These are phyloP conservation scores for Aphis gossypii DNA, from an alignment of 1,140 invertebrate species.

Conservation along the genomic window DNA sequence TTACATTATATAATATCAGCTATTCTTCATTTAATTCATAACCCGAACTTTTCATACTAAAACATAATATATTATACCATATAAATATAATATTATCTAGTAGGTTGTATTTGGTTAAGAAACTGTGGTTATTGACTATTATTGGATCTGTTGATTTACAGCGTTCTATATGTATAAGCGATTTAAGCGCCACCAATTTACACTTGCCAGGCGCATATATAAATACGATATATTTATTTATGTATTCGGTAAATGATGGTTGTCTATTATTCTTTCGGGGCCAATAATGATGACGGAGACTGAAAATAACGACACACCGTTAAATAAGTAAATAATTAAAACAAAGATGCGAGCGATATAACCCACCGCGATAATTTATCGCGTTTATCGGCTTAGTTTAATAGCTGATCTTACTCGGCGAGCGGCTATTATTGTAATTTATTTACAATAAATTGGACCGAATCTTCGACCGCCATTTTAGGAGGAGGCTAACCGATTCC, in stretches of 20 bases:
- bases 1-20: background rate
- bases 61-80: background rate
- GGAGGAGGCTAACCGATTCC: background rate
- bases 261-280: background rate
- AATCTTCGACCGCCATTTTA: background rate
- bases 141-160: background rate
- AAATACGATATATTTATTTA: background rate
- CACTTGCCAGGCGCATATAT: background rate
- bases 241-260: background rate
- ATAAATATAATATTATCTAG: background rate
- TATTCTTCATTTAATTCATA: background rate
- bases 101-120: background rate
- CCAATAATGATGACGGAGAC: background rate
- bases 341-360: background rate
- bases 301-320: constrained; percentile 17
- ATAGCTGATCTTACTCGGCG: background rate
- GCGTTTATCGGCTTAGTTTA: constrained; percentile 25
- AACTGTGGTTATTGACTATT: background rate
- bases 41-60: too few relatives aligned
- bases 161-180: background rate
- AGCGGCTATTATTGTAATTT: constrained; percentile 22
- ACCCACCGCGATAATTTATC: constrained; percentile 23
- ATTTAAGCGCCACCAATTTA: background rate
- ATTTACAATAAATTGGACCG: constrained; percentile 4
- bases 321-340: constrained; percentile 32